A percentile compares a stretch with the other conserved stretches of the same genome.
phyloP scores from a whole-genome alignment of 1,140 invertebrate species.

The Brachionus koreanus region DNA sequence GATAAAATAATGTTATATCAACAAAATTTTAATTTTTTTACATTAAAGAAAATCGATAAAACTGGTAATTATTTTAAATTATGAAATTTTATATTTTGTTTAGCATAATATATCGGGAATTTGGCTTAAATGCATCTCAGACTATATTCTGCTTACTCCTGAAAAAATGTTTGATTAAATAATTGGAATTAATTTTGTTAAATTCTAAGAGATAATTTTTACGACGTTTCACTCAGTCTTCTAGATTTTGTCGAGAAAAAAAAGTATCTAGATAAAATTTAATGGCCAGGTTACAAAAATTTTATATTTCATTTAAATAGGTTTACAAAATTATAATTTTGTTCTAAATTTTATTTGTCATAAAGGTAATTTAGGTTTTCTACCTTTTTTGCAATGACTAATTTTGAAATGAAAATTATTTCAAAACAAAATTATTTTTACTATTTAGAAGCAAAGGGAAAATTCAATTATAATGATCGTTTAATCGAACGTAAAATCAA shows the following conservation, averaged over 20 bases:
- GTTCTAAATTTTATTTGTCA: conserved; percentile 39
- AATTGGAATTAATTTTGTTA: not conserved
- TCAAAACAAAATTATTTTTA: not conserved
- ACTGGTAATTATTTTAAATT: conserved; percentile 16
- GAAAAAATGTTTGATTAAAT: not conserved
- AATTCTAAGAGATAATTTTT: not conserved
- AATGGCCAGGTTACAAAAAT: not conserved
- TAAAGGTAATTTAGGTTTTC: conserved; percentile 23
- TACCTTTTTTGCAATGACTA: not conserved
- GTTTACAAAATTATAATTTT: conserved; percentile 29
- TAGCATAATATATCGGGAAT: conserved; percentile 10
- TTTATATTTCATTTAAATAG: not conserved
- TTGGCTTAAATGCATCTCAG: not conserved
- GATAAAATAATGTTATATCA: conserved; percentile 10
- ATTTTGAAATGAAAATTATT: not conserved
- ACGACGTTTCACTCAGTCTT: not conserved
- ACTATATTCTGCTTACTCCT: not conserved
- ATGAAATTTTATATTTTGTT: conserved; percentile 1
- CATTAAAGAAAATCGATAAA: conserved; percentile 14
- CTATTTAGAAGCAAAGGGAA: not conserved
- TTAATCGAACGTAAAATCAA: not conserved
- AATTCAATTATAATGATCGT: not conserved
- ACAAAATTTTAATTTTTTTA: not conserved
- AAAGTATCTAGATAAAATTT: not conserved
- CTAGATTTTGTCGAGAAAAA: not conserved